phyloP scores from a whole-genome alignment of 2,888 invertebrate genomes.

The Caenorhabditis auriculariae region DNA sequence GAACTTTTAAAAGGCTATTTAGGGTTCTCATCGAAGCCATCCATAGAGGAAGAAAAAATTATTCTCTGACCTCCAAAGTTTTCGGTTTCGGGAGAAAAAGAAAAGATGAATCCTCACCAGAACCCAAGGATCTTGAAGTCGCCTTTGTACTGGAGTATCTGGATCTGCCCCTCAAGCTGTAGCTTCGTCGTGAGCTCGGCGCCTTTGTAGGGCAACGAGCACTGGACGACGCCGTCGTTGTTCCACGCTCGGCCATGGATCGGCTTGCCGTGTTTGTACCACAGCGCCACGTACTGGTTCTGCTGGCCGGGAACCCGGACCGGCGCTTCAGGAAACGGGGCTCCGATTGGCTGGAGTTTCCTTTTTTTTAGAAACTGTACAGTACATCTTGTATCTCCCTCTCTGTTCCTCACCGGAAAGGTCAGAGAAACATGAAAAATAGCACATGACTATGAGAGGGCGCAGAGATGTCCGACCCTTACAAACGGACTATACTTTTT shows the following conservation, averaged over 20 bases:
- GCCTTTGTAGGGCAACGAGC: constrained; percentile 48
- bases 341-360: constrained; percentile 45
- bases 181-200: constrained; percentile 42
- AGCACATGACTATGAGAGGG: too few species aligned
- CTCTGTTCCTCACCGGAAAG: too few species aligned
- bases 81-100: too few species aligned
- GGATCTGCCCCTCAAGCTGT: constrained; percentile 49
- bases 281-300: constrained; percentile 48
- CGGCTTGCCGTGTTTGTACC: constrained; percentile 54
- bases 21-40: neutral
- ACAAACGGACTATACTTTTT: too few species aligned
- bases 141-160: constrained; percentile 46
- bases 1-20: too few species aligned
- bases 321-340: constrained; percentile 46
- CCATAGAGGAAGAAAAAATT: too few species aligned
- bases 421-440: too few species aligned
- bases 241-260: constrained; percentile 50
- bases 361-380: neutral
- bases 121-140: constrained; percentile 37
- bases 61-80: too few species aligned
- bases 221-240: constrained; percentile 49
- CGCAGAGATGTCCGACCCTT: too few species aligned
- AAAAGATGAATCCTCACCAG: constrained; percentile 6
- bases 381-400: too few species aligned
- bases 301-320: constrained; percentile 39